Percentiles rank a stretch among this genome's conserved stretches.
These are phyloP conservation scores for Machaerirhynchus nigripectus DNA, from an alignment of 2,113 vertebrate species.

Conservation along the genomic window DNA sequence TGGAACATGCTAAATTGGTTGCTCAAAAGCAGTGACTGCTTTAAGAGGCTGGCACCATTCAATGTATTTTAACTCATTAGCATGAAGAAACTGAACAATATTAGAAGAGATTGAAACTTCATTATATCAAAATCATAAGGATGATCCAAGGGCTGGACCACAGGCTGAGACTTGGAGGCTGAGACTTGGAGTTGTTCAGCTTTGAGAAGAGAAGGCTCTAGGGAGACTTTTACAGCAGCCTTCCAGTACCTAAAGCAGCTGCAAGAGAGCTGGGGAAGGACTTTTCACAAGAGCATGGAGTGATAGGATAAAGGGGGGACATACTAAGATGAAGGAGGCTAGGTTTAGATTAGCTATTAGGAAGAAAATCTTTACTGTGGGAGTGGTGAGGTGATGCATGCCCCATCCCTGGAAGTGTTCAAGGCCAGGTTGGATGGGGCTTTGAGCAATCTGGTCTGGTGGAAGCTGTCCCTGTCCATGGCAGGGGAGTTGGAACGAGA, in stretches of 20 bases:
- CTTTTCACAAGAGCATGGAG: background rate
- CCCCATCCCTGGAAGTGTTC: no score
- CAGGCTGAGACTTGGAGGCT: background rate
- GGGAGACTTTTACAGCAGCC: background rate
- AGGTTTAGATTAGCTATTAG: background rate
- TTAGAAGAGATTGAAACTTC: background rate
- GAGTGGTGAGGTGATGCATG: background rate
- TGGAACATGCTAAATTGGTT: background rate
- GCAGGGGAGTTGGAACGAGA: accelerated
- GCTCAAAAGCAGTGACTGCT: background rate
- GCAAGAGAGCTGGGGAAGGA: background rate
- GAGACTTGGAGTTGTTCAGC: background rate
- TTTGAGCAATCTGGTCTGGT: background rate
- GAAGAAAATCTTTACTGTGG: background rate
- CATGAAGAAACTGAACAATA: background rate
- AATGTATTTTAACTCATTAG: background rate
- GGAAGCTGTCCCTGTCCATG: background rate
- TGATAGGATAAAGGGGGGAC: accelerated
- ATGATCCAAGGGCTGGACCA: background rate
- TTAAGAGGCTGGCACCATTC: background rate
- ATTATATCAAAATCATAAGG: background rate
- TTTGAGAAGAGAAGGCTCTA: background rate
- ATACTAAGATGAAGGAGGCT: background rate
- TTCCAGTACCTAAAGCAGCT: background rate
- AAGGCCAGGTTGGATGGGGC: background rate